phyloP scores from a whole-genome alignment of 1,140 invertebrate species.

The Zaprionus lachaisei region DNA sequence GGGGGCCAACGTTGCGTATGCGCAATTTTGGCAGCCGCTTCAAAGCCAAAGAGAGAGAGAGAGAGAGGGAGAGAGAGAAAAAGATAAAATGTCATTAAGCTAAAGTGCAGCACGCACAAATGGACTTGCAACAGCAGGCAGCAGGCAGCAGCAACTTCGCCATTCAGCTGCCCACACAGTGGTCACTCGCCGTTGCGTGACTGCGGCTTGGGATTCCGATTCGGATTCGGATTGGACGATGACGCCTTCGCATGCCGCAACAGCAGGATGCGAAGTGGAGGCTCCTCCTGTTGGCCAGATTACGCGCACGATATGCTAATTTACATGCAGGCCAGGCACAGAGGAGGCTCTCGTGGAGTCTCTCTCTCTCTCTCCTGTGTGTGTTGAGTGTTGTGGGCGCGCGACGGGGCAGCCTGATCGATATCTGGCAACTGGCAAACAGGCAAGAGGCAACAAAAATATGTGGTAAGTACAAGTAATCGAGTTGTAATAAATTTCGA shows the following conservation, averaged over 20 bases:
- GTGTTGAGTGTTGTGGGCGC: slow-evolving; percentile 63
- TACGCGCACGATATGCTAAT: slow-evolving; percentile 83
- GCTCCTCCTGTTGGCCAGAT: slow-evolving; percentile 74
- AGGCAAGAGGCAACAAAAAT: slow-evolving; percentile 34
- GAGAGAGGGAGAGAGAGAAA: neutral
- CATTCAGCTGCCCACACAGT: slow-evolving; percentile 70
- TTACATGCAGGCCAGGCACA: slow-evolving; percentile 63
- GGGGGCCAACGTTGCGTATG: slow-evolving; percentile 58
- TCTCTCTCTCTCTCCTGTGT: neutral
- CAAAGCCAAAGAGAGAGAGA: neutral
- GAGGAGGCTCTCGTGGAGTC: slow-evolving; percentile 36
- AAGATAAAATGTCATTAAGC: slow-evolving; percentile 82
- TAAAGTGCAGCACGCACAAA: slow-evolving; percentile 74
- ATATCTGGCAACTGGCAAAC: slow-evolving; percentile 59
- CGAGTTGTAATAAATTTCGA: slow-evolving; percentile 82
- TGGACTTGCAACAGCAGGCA: slow-evolving; percentile 12
- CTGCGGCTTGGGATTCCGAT: slow-evolving; percentile 26
- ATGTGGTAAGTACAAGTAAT: slow-evolving; percentile 82
- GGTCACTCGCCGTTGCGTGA: slow-evolving; percentile 73
- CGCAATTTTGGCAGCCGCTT: slow-evolving; percentile 51
- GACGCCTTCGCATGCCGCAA: slow-evolving; percentile 81
- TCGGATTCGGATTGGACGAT: slow-evolving; percentile 20
- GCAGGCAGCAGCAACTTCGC: slow-evolving; percentile 1
- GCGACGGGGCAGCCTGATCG: slow-evolving; percentile 54
- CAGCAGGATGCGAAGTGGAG: slow-evolving; percentile 65